Base-by-base conservation (phyloP, 1,140 invertebrate genomes). In the Leptinotarsa defecta region DNA sequence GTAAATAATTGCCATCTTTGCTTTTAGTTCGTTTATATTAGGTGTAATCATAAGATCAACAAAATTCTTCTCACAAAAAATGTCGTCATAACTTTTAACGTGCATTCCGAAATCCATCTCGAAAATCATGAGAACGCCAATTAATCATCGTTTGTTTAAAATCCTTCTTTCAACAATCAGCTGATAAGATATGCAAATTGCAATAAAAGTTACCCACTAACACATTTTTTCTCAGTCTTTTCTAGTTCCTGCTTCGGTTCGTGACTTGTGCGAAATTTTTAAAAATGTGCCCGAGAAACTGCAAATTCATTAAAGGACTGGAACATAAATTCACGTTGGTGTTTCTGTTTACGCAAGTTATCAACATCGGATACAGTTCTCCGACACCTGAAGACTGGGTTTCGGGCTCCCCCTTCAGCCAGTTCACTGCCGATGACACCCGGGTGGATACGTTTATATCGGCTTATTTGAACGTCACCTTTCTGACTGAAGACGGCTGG, bases 381-480 rank as follows among this genome's bases (percentile, higher is more conserved):
- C 57, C 75, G 5, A 73, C 74, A 13, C 78, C 82, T 13, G 82
- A 82, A 61, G 83, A 83, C 62, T 79, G 75, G 76, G 78, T 80
- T 13, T 52, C 77, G n/a, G 78, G 77, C 68, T 77, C 83, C 6
- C 68, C 79, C 17, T 80, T 80, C 34, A 79, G 74, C n/a, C 81
- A 79, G 24, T 61, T 78, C n/a, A 68, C 79, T 13, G n/a, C 78
- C 0, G 81, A 81, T 19, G 79, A 81, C 61, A 79, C 74, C 48
- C 52, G 72, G 19, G 70, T 77, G 1, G 83, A 85, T 22, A 81
- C 82, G 4, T 85, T 82, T 69, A 79, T 81, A 4, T 77, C 83
- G 19, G 87, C 87, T 1, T 83, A 80, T 20, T 79, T 88, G 49
- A 88, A 88, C 74, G 80, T 88, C 15, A 86, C 87, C 0, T 82